Evolutionary conservation across 2,888 invertebrate species (phyloP), one percentile per base, ranked within the genome.

Genomic region (Ethmia dodecea): DNA sequence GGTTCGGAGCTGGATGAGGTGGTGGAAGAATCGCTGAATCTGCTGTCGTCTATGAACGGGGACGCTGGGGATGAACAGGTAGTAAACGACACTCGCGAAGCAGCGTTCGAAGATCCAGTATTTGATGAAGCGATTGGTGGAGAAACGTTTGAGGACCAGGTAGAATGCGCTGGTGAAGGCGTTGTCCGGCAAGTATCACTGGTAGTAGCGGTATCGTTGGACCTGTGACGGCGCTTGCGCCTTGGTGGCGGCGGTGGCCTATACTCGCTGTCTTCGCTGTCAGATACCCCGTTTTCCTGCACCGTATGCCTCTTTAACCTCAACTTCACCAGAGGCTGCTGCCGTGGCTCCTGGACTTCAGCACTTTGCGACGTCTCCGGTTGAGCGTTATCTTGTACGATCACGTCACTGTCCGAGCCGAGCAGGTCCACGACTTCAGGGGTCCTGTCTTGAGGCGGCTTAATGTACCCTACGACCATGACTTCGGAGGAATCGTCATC

Each of bases 391-490:
- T 83, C 84, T 27, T 79, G 76, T 15, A 86, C 60, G 13, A 80
- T 70, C 6, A 81, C 80, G 48, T 80, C 87, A 45, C 86, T 88
- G 51, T 88, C 89, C 2, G 89, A 89, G n/a, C 87, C 88, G 8
- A 87, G 62, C 37, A 91, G 59, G 46, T 89, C 89, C 11, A 91
- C 89, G 1, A 91, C 83, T 60, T 90, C 90, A 1, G 92, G 92
- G 25, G 92, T 91, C 37, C 92, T 79, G 47, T 90, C 89, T 44
- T 87, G 86, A 40, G 89, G 90, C 22, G 92, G 91, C 58, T 91
- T 91, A 16, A 92, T 89, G 53, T 89, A 90, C 2, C 89, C 90
- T 6, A 92, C 87, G 33, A 92, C 86, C 61, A 89, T 86, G 14
- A 90, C 89, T 43, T 89, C 89, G 14, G 86, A 84, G 8, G 81